Evolutionary conservation across 2,888 invertebrate species (phyloP).

Genomic region (Callosobruchus maculatus): DNA sequence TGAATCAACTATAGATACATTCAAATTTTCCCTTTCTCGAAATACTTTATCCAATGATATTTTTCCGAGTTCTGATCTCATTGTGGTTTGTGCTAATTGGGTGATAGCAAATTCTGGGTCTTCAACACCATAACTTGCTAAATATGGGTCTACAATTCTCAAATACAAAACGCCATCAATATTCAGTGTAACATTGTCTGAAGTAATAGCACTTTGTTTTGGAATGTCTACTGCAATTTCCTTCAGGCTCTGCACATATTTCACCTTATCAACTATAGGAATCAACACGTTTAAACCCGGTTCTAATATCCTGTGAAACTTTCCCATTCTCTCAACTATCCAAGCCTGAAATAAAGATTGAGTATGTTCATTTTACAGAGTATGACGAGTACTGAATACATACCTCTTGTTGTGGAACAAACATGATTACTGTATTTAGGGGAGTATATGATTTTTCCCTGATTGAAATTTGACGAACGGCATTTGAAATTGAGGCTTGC

Average conservation of each 20-base stretch:
- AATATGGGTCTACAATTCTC: constrained; percentile 88
- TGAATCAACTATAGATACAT: constrained; percentile 90
- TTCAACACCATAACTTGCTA: constrained; percentile 95
- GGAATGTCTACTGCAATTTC: constrained; percentile 99
- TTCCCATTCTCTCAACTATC: constrained; percentile 98
- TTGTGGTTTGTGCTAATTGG: constrained; percentile 98
- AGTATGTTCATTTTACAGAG: background rate
- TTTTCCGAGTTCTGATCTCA: constrained; percentile 93
- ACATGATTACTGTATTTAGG: constrained; percentile 89
- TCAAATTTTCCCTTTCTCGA: constrained; percentile 91
- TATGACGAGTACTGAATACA: constrained; percentile 15
- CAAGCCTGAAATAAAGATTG: constrained; percentile 67
- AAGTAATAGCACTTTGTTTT: constrained; percentile 96
- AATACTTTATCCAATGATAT: constrained; percentile 96
- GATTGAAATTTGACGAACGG: background rate
- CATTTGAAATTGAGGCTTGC: background rate
- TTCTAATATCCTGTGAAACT: constrained; percentile 87
- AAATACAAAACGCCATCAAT: constrained; percentile 98
- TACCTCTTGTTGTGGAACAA: constrained; percentile 99
- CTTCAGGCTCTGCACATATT: constrained; percentile 97
- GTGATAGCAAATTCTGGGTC: constrained; percentile 99
- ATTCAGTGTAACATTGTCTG: constrained; percentile 93
- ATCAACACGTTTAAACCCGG: constrained; percentile 92
- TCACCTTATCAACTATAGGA: constrained; percentile 88
- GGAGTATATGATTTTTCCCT: constrained; percentile 58